These are phyloP conservation scores for Copidosoma aretas DNA, from an alignment of 2,888 invertebrate species.

Conservation along the genomic window DNA sequence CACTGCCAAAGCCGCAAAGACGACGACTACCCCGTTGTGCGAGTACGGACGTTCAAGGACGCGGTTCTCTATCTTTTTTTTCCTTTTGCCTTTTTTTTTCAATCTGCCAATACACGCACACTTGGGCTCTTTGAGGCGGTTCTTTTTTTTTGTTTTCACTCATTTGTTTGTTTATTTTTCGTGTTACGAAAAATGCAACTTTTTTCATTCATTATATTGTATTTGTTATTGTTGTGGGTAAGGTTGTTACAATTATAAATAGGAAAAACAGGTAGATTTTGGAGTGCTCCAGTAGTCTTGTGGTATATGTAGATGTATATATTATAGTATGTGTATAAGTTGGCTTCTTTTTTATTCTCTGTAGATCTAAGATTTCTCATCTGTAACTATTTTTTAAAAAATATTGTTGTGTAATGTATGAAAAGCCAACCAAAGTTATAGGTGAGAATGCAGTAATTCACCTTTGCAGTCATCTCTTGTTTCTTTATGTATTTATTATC, in stretches of 20 bases:
- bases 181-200: background rate
- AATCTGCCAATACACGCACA: background rate
- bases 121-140: conserved; percentile 5
- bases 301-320: background rate
- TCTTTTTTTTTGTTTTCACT: background rate
- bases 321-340: background rate
- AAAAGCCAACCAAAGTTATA: background rate
- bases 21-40: conserved; percentile 32
- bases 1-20: conserved; percentile 37
- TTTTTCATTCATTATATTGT: no score
- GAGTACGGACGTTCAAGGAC: conserved; percentile 22
- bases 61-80: conserved; percentile 11
- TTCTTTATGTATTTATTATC: background rate
- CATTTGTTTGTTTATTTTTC: background rate
- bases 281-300: background rate
- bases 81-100: background rate
- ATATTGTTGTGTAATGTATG: background rate
- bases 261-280: conserved; percentile 1
- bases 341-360: background rate
- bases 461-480: background rate
- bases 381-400: background rate
- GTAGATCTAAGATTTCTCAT: background rate
- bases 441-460: background rate
- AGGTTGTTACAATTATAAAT: background rate
- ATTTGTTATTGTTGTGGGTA: background rate